Evolutionary conservation across 2,888 invertebrate species (phyloP).

Genomic region (Myopa testacea): DNA sequence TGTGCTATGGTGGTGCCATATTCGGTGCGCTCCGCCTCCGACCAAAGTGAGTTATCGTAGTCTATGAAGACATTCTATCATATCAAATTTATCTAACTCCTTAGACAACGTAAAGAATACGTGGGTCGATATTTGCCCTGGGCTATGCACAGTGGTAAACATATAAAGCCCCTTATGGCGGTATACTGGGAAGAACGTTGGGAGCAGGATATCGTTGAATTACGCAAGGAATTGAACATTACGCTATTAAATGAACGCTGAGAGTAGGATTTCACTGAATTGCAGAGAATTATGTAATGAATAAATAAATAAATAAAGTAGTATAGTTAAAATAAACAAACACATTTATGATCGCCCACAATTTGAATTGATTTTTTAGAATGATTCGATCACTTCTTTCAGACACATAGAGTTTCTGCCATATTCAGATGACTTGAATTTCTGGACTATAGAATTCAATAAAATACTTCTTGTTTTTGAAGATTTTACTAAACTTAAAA

Average conservation of each 20-base stretch:
- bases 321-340: no score
- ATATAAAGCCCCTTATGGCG: conserved; percentile 84
- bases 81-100: conserved; percentile 23
- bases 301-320: no score
- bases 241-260: conserved; percentile 67
- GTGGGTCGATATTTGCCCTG: conserved; percentile 83
- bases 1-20: conserved; percentile 93
- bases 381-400: no score
- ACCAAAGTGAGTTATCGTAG: conserved; percentile 72
- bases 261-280: no score
- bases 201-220: conserved; percentile 85
- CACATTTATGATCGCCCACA: no score
- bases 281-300: no score
- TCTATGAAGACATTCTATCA: neutral
- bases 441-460: no score
- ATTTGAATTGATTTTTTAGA: no score
- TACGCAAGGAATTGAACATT: conserved; percentile 86
- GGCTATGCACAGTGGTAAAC: conserved; percentile 83
- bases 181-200: conserved; percentile 94
- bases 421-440: no score
- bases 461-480: no score
- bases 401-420: no score
- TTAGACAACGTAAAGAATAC: conserved; percentile 80
- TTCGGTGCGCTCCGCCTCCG: conserved; percentile 90
- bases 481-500: no score